Evolutionary conservation across 1,140 invertebrate genomes (phyloP).

Genomic region (Elysia chlorotica): DNA sequence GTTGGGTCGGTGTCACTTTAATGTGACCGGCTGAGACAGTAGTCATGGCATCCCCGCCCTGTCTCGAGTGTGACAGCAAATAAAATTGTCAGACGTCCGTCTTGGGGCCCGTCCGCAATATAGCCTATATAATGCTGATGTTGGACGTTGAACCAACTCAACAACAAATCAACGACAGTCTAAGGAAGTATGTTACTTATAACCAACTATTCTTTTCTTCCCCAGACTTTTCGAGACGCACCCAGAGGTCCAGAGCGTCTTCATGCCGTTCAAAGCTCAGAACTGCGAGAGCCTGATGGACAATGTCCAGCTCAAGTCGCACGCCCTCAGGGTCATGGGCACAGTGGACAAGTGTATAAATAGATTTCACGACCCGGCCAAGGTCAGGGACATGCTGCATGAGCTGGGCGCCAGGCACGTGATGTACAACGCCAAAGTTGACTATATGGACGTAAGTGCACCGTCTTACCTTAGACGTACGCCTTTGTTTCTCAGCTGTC

Average conservation of each 20-base stretch:
- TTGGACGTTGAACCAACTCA: neutral
- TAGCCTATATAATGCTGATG: neutral
- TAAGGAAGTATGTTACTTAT: no score
- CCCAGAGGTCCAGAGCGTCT: constrained; percentile 69
- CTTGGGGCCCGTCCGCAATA: neutral
- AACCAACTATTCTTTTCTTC: constrained; percentile 8
- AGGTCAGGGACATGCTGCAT: constrained; percentile 64
- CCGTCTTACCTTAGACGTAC: no score
- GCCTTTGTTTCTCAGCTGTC: no score
- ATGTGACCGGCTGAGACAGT: no score
- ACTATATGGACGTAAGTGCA: constrained; percentile 69
- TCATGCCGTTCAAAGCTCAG: constrained; percentile 67
- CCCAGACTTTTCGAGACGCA: constrained; percentile 69
- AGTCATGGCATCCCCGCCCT: no score
- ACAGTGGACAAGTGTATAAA: constrained; percentile 69
- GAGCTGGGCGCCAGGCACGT: constrained; percentile 67
- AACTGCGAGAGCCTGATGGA: constrained; percentile 65
- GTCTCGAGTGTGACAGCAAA: no score
- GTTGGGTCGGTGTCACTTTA: no score
- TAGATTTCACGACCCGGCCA: constrained; percentile 66
- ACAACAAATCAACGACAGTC: no score
- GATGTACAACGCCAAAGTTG: constrained; percentile 67
- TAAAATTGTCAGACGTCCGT: neutral
- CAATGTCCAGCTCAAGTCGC: constrained; percentile 65
- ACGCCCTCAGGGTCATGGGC: constrained; percentile 69